phyloP scores from a whole-genome alignment of 2,113 vertebrate genomes.

The Butastur rufipennis region DNA sequence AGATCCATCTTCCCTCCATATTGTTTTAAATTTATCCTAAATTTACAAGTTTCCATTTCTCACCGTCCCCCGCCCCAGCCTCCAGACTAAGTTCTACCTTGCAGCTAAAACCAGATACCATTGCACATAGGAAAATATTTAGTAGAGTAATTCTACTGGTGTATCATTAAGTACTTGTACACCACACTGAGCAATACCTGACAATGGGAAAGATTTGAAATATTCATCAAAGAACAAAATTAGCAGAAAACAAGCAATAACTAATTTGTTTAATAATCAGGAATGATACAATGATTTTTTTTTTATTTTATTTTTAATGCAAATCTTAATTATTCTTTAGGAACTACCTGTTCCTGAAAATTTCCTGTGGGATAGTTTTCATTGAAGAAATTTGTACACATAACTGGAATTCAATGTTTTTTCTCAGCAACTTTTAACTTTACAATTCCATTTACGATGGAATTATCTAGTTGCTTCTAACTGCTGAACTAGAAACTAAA shows the following conservation, averaged over 20 bases:
- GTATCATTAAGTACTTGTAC: not conserved
- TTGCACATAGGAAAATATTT: not conserved
- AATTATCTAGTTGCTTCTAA: not conserved
- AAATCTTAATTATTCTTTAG: not conserved
- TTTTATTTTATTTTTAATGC: not conserved
- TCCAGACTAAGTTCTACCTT: not conserved
- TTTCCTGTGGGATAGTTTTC: not conserved
- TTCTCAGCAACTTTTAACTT: not conserved
- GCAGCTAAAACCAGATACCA: not conserved
- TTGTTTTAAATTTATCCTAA: slow-evolving; percentile 39
- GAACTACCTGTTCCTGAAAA: not conserved
- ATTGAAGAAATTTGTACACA: not conserved
- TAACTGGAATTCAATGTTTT: not conserved
- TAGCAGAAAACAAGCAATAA: not conserved
- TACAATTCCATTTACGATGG: not conserved
- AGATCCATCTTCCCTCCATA: not conserved
- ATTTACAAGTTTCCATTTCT: slow-evolving; percentile 2
- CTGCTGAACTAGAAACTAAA: not conserved
- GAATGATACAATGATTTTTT: not conserved
- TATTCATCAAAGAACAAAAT: not conserved
- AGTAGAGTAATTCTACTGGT: not conserved
- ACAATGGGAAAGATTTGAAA: not conserved
- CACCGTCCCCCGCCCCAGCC: not conserved
- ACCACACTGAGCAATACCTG: not conserved
- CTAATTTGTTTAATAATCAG: not conserved